Evolutionary conservation across 2,888 invertebrate genomes (phyloP).

Genomic region (Drosophila vallismaia): DNA sequence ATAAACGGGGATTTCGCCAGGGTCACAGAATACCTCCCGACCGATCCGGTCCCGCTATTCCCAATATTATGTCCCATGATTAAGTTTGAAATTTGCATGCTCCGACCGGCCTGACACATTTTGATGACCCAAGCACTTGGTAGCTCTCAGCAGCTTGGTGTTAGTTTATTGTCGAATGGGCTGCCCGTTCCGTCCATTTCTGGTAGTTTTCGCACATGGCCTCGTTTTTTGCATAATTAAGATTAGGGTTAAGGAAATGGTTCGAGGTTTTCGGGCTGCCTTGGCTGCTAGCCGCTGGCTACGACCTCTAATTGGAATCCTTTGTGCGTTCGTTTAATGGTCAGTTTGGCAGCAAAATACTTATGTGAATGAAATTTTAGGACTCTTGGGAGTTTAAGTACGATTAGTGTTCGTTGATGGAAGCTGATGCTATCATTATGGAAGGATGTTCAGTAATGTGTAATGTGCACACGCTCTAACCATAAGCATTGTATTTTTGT

Average conservation of each 20-base stretch:
- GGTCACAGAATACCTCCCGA: constrained; percentile 24
- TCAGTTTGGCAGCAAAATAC: constrained; percentile 27
- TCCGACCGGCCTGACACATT: constrained; percentile 50
- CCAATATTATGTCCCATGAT: constrained; percentile 73
- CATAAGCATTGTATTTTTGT: constrained; percentile 3
- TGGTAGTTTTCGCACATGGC: constrained; percentile 68
- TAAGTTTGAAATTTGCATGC: constrained; percentile 75
- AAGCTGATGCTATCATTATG: constrained; percentile 11
- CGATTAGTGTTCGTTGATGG: not conserved
- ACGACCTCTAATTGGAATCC: constrained; percentile 61
- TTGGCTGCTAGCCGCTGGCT: constrained; percentile 7
- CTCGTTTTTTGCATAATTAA: constrained; percentile 62
- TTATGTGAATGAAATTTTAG: constrained; percentile 16
- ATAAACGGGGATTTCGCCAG: constrained; percentile 66
- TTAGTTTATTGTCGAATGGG: constrained; percentile 48
- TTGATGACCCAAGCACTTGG: constrained; percentile 65
- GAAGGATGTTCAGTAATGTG: constrained; percentile 5
- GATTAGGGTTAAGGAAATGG: constrained; percentile 55
- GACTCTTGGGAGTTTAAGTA: constrained; percentile 4
- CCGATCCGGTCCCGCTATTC: not conserved
- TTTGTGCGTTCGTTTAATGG: constrained; percentile 19
- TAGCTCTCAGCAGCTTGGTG: constrained; percentile 46
- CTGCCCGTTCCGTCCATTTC: constrained; percentile 39
- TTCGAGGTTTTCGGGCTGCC: constrained; percentile 4
- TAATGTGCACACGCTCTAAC: not conserved